These are phyloP conservation scores for Asbolus verrucosus DNA, from an alignment of 1,140 invertebrate genomes.

Conservation along the genomic window DNA sequence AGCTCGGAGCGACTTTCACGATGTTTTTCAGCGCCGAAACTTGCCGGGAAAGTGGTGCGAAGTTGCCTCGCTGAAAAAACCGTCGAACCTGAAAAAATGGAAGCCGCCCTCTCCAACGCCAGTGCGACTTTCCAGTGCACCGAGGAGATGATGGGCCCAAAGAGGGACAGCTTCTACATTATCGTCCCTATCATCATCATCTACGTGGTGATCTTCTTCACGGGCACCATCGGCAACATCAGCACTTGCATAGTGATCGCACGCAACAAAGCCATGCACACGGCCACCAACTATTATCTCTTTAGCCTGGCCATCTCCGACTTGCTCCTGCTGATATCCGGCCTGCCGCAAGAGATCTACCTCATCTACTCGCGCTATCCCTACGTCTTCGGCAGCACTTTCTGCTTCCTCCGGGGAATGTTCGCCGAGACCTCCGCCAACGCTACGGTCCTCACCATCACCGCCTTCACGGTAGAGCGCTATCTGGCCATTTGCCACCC, in stretches of 20 bases:
- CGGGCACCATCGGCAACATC: constrained; percentile 90
- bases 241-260: constrained; percentile 94
- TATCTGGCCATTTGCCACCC: constrained; percentile 89
- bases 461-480: constrained; percentile 86
- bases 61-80: neutral
- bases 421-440: constrained; percentile 88
- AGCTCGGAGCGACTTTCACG: neutral
- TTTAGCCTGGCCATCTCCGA: constrained; percentile 95
- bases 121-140: constrained; percentile 45
- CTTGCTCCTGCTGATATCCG: constrained; percentile 84
- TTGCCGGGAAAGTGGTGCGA: neutral
- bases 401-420: constrained; percentile 81
- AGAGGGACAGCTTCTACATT: constrained; percentile 76
- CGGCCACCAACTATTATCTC: constrained; percentile 93
- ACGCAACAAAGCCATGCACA: constrained; percentile 92
- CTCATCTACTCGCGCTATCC: constrained; percentile 89
- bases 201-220: constrained; percentile 86
- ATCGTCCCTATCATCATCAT: constrained; percentile 84
- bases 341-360: constrained; percentile 87
- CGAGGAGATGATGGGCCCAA: constrained; percentile 63
- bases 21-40: no score
- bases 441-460: constrained; percentile 93
- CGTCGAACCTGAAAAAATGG: neutral
- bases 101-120: neutral
- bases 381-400: constrained; percentile 80